Percentiles rank a stretch among this genome's conserved stretches.
These are phyloP conservation scores for Andrena cerasifolii DNA, from an alignment of 1,140 invertebrate genomes.

Conservation along the genomic window DNA sequence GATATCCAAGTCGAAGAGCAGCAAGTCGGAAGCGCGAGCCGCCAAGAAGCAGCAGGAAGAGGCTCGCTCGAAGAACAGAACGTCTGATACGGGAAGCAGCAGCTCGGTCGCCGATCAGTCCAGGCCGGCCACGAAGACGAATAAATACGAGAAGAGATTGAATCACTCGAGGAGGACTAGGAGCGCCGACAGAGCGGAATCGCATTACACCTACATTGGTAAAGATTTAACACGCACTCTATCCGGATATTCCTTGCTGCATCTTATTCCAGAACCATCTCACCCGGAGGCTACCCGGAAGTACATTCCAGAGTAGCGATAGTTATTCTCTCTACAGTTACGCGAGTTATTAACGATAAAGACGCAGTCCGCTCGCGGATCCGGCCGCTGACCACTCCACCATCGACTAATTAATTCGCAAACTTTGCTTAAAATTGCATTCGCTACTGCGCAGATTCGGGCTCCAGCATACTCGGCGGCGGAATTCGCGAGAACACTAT, in stretches of 20 bases:
- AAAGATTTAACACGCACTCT: no score
- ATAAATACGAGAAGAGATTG: conserved; percentile 73
- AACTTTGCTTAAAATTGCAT: background rate
- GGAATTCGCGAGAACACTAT: conserved; percentile 73
- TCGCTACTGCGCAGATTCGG: conserved; percentile 68
- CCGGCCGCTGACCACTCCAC: no score
- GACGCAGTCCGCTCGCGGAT: no score
- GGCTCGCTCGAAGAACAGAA: conserved; percentile 57
- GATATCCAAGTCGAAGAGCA: conserved; percentile 68
- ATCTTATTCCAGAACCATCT: no score
- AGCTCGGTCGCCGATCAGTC: conserved; percentile 70
- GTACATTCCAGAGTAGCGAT: no score
- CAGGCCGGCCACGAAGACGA: conserved; percentile 57
- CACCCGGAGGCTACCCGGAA: no score
- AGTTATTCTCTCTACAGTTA: no score
- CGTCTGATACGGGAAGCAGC: conserved; percentile 70
- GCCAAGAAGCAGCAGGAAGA: conserved; percentile 68
- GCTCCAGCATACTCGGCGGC: conserved; percentile 72
- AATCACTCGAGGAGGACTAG: conserved; percentile 75
- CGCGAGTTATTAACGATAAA: no score
- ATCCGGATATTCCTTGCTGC: no score
- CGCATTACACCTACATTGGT: conserved; percentile 81
- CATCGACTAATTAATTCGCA: background rate
- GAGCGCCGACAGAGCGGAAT: conserved; percentile 77
- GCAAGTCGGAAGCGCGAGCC: conserved; percentile 64